Conservation (phyloP, 2,797 vertebrate species). For the Hybognathus amarus region DNA sequence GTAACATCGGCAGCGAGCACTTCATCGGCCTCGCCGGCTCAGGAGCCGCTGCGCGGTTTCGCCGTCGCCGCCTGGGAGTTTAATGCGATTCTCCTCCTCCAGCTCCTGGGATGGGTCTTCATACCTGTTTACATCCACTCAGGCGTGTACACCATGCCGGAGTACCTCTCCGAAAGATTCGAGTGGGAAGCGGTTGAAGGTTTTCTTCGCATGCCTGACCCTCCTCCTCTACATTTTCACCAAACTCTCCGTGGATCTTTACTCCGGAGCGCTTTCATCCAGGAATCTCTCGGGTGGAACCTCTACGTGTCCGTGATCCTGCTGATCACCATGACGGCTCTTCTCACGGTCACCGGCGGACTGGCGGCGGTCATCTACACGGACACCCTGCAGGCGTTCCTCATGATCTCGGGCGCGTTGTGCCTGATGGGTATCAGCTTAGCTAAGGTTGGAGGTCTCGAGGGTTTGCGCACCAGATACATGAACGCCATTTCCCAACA, state of each 20-base stretch:
- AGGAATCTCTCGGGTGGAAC: slow-evolving; percentile 98
- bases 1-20: slow-evolving; percentile 99
- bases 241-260: slow-evolving; percentile 97
- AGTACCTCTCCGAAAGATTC: slow-evolving; percentile 95
- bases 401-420: slow-evolving; percentile 95
- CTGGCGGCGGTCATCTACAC: slow-evolving; percentile 97
- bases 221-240: slow-evolving; percentile 97
- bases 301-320: slow-evolving; percentile 93
- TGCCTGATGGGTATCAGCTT: slow-evolving; percentile 92
- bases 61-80: slow-evolving; percentile 98
- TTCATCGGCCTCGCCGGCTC: slow-evolving; percentile 98
- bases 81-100: slow-evolving; percentile 95
- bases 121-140: slow-evolving; percentile 96
- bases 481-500: slow-evolving; percentile 92
- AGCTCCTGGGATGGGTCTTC: slow-evolving; percentile 98
- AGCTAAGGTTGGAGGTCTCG: slow-evolving; percentile 88
- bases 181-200: slow-evolving; percentile 93
- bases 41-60: slow-evolving; percentile 97
- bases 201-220: slow-evolving; percentile 93
- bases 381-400: slow-evolving; percentile 92
- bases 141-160: slow-evolving; percentile 97
- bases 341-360: slow-evolving; percentile 94
- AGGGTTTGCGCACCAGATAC: slow-evolving; percentile 91
- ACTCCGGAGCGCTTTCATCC: slow-evolving; percentile 96
- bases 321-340: slow-evolving; percentile 93